These are phyloP conservation scores for Trilocha varians DNA, from an alignment of 2,888 invertebrate species.

Conservation along the genomic window DNA sequence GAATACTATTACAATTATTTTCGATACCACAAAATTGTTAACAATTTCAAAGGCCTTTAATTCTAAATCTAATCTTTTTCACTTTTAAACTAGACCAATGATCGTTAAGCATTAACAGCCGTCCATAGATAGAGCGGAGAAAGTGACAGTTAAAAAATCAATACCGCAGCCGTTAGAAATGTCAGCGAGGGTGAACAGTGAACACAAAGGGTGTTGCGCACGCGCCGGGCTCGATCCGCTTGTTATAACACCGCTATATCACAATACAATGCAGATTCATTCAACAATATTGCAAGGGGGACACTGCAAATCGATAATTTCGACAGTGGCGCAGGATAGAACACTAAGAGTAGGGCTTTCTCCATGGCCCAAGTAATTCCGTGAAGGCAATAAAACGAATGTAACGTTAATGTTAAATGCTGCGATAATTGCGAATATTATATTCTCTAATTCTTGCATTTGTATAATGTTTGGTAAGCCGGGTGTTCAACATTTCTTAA, in stretches of 20 bases:
- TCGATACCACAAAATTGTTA: no score
- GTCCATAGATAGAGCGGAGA: constrained; percentile 15
- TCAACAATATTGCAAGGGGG: constrained; percentile 35
- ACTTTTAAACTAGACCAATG: no score
- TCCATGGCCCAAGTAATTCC: not conserved
- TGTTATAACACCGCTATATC: constrained; percentile 36
- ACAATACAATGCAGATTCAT: constrained; percentile 40
- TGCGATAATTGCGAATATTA: no score
- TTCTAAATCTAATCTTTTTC: no score
- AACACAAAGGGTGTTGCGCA: constrained; percentile 49
- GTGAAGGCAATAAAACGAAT: no score
- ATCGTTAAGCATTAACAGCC: not conserved
- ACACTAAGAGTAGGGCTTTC: not conserved
- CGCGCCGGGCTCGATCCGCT: constrained; percentile 33
- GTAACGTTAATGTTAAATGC: no score
- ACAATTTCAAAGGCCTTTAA: no score
- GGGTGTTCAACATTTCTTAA: no score
- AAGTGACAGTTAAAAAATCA: constrained; percentile 70
- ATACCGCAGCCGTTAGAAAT: constrained; percentile 58
- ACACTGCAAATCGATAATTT: constrained; percentile 25
- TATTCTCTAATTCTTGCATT: no score
- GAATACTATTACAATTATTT: no score
- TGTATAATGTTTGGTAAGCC: no score
- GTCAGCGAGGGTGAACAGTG: constrained; percentile 57
- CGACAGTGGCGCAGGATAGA: not conserved